A percentile compares a stretch with the other conserved stretches of the same genome.
phyloP scores from a whole-genome alignment of 2,797 vertebrate species.

The Mormyrus proboscirostris region DNA sequence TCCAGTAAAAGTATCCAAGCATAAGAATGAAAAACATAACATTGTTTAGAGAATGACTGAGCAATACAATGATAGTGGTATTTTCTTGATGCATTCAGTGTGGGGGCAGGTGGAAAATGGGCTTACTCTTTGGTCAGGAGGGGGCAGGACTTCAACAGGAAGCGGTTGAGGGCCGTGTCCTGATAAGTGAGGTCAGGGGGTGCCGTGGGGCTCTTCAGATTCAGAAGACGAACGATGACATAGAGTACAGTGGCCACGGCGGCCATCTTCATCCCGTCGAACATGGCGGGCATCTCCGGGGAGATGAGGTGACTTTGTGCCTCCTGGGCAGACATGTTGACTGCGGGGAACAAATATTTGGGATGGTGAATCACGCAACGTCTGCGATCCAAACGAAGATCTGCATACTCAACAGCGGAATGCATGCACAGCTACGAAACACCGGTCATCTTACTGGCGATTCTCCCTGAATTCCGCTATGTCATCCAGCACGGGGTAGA shows the following conservation, averaged over 20 bases:
- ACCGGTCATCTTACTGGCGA: constrained; percentile 39
- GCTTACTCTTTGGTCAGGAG: constrained; percentile 92
- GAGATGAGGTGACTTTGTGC: constrained; percentile 45
- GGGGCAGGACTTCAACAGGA: constrained; percentile 82
- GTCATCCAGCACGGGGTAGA: constrained; percentile 21
- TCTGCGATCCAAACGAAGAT: neutral
- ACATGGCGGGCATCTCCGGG: constrained; percentile 70
- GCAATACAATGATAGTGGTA: neutral
- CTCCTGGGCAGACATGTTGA: constrained; percentile 57
- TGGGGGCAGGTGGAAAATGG: neutral
- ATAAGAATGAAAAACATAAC: neutral
- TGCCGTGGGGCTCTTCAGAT: constrained; percentile 81
- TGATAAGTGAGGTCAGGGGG: constrained; percentile 76
- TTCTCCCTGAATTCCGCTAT: constrained; percentile 17
- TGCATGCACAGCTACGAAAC: neutral
- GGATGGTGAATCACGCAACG: neutral
- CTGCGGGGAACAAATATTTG: neutral
- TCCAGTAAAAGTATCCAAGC: neutral
- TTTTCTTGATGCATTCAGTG: neutral
- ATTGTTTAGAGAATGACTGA: neutral
- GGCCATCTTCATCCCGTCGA: constrained; percentile 76
- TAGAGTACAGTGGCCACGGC: constrained; percentile 78
- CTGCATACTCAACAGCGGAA: neutral
- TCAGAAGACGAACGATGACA: constrained; percentile 83
- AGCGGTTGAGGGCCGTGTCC: constrained; percentile 76